A percentile compares a stretch with the other conserved stretches of the same genome.
Conservation (phyloP, 2,888 invertebrate genomes). For the Morpho deidamia region DNA sequence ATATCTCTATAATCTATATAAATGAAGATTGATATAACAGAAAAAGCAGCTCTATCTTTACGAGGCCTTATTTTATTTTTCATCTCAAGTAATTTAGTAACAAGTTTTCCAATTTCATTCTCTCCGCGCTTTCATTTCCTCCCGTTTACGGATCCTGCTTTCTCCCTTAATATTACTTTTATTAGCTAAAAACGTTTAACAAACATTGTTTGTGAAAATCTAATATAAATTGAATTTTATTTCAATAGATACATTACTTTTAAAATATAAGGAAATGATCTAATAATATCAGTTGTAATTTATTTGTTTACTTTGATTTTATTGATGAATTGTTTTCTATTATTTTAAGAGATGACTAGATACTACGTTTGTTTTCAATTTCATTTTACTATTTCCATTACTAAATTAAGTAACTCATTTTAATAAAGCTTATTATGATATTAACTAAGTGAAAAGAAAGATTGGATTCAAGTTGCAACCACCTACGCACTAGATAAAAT, state of each 20-base stretch:
- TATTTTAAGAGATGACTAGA: too few relatives aligned
- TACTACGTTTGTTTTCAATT: too few relatives aligned
- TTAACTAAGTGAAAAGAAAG: too few relatives aligned
- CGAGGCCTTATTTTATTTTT: conserved; percentile 64
- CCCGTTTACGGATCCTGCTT: conserved; percentile 34
- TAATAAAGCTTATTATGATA: too few relatives aligned
- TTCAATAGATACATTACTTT: conserved; percentile 43
- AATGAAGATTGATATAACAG: conserved; percentile 32
- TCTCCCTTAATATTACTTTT: conserved; percentile 72
- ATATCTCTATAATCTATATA: too few relatives aligned
- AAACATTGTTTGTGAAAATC: conserved; percentile 68
- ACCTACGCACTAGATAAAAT: too few relatives aligned
- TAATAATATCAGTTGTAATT: neutral
- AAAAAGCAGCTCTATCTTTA: conserved; percentile 53
- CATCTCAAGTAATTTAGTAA: conserved; percentile 69
- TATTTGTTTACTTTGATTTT: neutral
- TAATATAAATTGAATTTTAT: conserved; percentile 60
- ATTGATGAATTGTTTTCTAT: neutral
- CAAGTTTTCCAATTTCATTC: conserved; percentile 78
- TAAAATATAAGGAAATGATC: neutral
- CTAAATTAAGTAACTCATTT: too few relatives aligned
- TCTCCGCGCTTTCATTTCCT: conserved; percentile 75
- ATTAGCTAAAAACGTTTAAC: conserved; percentile 74
- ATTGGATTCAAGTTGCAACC: too few relatives aligned
- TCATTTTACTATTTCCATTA: too few relatives aligned